These are phyloP conservation scores for Micromys minutus DNA, from an alignment of 2,113 vertebrate genomes.

Conservation along the genomic window DNA sequence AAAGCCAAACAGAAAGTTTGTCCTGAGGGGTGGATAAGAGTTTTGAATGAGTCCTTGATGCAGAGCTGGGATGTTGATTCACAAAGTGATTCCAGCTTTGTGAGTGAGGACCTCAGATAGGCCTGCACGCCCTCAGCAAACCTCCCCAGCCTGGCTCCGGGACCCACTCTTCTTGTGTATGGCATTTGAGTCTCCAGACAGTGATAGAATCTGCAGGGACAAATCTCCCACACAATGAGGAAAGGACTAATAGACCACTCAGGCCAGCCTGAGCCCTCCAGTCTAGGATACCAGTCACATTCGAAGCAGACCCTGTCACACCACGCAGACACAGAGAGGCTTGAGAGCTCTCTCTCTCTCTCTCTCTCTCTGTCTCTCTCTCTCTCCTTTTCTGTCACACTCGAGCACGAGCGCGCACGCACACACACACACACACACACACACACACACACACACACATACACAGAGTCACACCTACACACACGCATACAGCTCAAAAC, in stretches of 20 bases:
- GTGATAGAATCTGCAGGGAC: neutral
- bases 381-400: neutral
- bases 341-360: neutral
- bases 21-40: slow-evolving; percentile 29
- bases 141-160: accelerated
- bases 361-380: neutral
- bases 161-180: neutral
- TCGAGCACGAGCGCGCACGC: neutral
- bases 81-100: neutral
- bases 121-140: neutral
- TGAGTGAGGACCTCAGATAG: neutral
- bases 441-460: neutral
- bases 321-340: slow-evolving; percentile 52
- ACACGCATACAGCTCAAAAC: neutral
- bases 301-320: slow-evolving; percentile 42
- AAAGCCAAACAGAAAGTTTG: slow-evolving; percentile 61
- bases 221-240: neutral
- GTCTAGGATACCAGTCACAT: neutral
- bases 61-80: neutral
- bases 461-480: slow-evolving; percentile 2
- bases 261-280: neutral
- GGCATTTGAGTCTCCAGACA: neutral
- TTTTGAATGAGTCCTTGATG: neutral
- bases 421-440: slow-evolving; percentile 13
- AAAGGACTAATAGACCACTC: neutral